A percentile compares a stretch with the other conserved stretches of the same genome.
Conservation (phyloP, 2,113 vertebrate genomes). For the Phaethornis superciliosus region DNA sequence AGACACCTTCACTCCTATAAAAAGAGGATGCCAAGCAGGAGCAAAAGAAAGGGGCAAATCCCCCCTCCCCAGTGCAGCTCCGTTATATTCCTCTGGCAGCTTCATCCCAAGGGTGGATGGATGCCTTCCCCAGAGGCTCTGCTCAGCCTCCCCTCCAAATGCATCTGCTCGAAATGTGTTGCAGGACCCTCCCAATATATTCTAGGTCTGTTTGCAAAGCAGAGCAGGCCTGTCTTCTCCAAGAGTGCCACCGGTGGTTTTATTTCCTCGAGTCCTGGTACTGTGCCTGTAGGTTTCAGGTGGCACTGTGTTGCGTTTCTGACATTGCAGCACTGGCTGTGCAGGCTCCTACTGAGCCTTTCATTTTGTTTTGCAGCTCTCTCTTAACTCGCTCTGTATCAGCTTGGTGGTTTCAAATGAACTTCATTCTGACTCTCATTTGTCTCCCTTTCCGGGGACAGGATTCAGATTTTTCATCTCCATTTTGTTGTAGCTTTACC, state of each 20-base stretch:
- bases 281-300: conserved; percentile 37
- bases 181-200: neutral
- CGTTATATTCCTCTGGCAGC: accelerated
- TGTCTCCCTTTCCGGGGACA: neutral
- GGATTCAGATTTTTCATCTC: neutral
- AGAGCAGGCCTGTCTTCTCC: neutral
- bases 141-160: neutral
- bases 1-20: neutral
- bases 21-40: neutral
- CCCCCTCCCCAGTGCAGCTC: neutral
- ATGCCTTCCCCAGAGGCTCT: neutral
- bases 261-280: neutral
- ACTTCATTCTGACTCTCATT: conserved; percentile 33
- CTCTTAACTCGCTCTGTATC: conserved; percentile 14
- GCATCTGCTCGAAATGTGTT: neutral
- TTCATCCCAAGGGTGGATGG: neutral
- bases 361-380: conserved; percentile 43
- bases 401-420: neutral
- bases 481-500: conserved; percentile 10
- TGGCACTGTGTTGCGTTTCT: conserved; percentile 32
- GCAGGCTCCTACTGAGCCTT: conserved; percentile 37
- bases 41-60: neutral
- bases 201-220: neutral
- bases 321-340: conserved; percentile 32
- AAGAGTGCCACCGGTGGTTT: neutral